Base-by-base conservation (phyloP, 1,140 invertebrate species). In the Drosophila prosaltans region DNA sequence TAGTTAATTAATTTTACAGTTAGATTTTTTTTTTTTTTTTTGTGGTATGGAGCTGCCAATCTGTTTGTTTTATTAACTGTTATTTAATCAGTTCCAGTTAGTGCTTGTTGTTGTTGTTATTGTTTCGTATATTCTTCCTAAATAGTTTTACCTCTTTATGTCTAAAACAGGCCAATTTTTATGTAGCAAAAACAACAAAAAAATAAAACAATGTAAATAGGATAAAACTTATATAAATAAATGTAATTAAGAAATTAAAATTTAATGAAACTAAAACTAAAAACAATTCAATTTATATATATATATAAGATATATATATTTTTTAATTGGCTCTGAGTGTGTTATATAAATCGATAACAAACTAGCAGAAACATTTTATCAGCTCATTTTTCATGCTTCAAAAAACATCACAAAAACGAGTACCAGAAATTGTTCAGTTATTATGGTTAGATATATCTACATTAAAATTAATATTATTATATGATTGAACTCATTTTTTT, bases 91-190 rank as follows among this genome's bases (percentile, higher is more conserved):
- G 45, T 64, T 30, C 32, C 8, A 24, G 64, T 72, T 40, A 59
- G 65, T 63, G 7, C 41, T 65, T 76, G 66, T 62, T 65, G 36
- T 57, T 62, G 24, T 62, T 63, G 32, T 62, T 75, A 32, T 64
- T 67, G 60, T 65, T 41, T 39, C 43, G 61, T 39, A 51, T 72
- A 63, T 9, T 28, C 45, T 63, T 51, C 45, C 45, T 51, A 51
- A 51, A 30, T 67, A 68, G 68, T 59, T 32, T 66, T 41, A 40
- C 58, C 58, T 70, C 62, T 51, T 70, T 74, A 54, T 57, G 58
- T 74, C 58, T 57, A 54, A 54, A 60, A 61, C 60, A 65, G 80
- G 74, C 84, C 84, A 88, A 88, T 88, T 75, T 75, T 6, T 41
- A 7, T 60, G 40, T 80, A 60, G 84, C 80, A 84, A 82, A 66